phyloP scores from a whole-genome alignment of 37 sponge, comb jelly and placozoan species.

The Mnemiopsis leidyi region DNA sequence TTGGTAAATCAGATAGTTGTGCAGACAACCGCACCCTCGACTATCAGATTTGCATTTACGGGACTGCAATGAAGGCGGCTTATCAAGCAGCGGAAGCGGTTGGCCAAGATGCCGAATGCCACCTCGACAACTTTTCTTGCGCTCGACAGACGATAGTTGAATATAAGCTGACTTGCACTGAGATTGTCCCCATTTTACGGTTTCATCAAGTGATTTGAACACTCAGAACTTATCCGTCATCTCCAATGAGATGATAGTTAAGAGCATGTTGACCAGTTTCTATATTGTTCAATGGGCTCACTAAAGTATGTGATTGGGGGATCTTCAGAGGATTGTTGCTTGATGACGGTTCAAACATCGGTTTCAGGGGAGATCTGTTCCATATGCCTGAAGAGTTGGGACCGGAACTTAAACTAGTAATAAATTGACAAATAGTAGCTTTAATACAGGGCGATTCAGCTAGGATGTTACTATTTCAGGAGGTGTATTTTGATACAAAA shows the following conservation, averaged over 20 bases:
- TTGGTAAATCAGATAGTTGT: constrained; percentile 11
- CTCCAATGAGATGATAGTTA: not conserved
- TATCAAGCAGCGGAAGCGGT: constrained; percentile 50
- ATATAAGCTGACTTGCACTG: constrained; percentile 18
- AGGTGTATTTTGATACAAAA: too few species aligned
- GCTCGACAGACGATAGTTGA: constrained; percentile 71
- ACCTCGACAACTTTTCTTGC: constrained; percentile 69
- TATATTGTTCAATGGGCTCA: not conserved
- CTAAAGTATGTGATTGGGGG: constrained; percentile 23
- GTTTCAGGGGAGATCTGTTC: constrained; percentile 15
- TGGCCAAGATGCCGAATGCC: constrained; percentile 70
- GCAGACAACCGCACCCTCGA: not conserved
- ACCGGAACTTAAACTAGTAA: too few species aligned
- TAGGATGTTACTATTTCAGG: too few species aligned
- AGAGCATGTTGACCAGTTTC: not conserved
- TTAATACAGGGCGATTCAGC: too few species aligned
- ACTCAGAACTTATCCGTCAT: not conserved
- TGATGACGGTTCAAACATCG: constrained; percentile 27
- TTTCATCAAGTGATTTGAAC: constrained; percentile 41
- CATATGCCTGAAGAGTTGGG: constrained; percentile 69
- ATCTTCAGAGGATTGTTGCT: constrained; percentile 41
- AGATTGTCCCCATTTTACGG: constrained; percentile 64
- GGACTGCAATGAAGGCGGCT: not conserved
- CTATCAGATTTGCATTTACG: not conserved
- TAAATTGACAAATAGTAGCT: too few species aligned